Conservation (phyloP, 1,140 invertebrate genomes). For the Dendroctonus valens region DNA sequence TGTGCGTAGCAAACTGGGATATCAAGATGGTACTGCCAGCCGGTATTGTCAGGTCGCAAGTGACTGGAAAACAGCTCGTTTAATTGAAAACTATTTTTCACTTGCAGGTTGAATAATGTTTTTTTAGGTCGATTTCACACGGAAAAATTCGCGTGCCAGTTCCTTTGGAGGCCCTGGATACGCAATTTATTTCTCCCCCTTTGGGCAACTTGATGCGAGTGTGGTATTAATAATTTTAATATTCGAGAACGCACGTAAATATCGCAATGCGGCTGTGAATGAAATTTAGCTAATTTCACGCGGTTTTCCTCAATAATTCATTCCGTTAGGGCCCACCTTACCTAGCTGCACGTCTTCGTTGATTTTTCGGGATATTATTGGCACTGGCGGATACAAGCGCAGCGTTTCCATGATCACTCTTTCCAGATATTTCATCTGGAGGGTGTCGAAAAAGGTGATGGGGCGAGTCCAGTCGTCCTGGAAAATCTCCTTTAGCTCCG, state of each 20-base stretch:
- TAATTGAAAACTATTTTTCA: too few species aligned
- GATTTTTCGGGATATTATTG: slow-evolving; percentile 69
- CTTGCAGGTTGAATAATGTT: too few species aligned
- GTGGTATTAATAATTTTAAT: too few species aligned
- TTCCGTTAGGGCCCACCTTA: slow-evolving; percentile 41
- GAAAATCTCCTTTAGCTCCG: slow-evolving; percentile 80
- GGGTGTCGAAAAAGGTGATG: slow-evolving; percentile 70
- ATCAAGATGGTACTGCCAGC: slow-evolving; percentile 64
- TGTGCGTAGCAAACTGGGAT: slow-evolving; percentile 67
- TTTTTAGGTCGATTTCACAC: too few species aligned
- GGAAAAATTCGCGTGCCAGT: too few species aligned
- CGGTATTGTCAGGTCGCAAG: slow-evolving; percentile 57
- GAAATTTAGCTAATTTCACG: too few species aligned
- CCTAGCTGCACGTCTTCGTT: slow-evolving; percentile 66
- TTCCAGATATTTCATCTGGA: slow-evolving; percentile 80
- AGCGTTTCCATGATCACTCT: slow-evolving; percentile 78
- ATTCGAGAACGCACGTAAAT: too few species aligned
- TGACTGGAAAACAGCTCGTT: slow-evolving; percentile 42
- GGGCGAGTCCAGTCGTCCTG: slow-evolving; percentile 68
- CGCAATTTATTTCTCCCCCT: too few species aligned
- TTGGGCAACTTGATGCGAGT: too few species aligned
- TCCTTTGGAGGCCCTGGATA: too few species aligned
- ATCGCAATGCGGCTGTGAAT: too few species aligned
- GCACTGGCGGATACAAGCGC: slow-evolving; percentile 82
- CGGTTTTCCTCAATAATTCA: too few species aligned